A percentile compares a stretch with the other conserved stretches of the same genome.
These are phyloP conservation scores for Coracias cyanogaster DNA, from an alignment of 2,797 vertebrate species.

Conservation along the genomic window DNA sequence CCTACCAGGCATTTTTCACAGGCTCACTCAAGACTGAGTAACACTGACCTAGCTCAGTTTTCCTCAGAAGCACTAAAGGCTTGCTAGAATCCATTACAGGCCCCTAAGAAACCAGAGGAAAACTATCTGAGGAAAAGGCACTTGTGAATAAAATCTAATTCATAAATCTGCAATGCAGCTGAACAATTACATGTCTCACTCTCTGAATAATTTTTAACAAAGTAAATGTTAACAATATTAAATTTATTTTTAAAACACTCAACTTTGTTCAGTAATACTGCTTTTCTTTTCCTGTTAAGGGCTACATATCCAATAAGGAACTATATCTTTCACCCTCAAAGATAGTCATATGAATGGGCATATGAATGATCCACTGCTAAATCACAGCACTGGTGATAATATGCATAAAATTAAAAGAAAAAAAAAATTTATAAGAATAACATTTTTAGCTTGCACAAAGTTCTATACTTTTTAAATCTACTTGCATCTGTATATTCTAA, in stretches of 20 bases:
- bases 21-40: not conserved
- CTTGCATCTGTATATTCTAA: conserved; percentile 61
- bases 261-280: not conserved
- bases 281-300: conserved; percentile 10
- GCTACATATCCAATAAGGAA: conserved; percentile 7
- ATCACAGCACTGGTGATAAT: conserved; percentile 10
- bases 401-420: not conserved
- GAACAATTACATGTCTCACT: not conserved
- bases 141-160: conserved; percentile 58
- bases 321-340: conserved; percentile 24
- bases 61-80: not conserved
- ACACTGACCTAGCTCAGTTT: not conserved
- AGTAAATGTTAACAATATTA: not conserved
- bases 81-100: not conserved
- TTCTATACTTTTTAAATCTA: conserved; percentile 37
- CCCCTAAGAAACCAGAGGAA: conserved; percentile 38
- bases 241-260: conserved; percentile 44
- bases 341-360: not conserved
- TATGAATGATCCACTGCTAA: not conserved
- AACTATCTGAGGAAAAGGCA: conserved; percentile 50
- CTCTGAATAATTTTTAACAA: conserved; percentile 26
- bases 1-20: not conserved
- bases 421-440: not conserved
- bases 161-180: not conserved
- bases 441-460: conserved; percentile 10